Base-by-base conservation (phyloP, 2,113 vertebrate genomes). In the Romanogobio albipinnatus region DNA sequence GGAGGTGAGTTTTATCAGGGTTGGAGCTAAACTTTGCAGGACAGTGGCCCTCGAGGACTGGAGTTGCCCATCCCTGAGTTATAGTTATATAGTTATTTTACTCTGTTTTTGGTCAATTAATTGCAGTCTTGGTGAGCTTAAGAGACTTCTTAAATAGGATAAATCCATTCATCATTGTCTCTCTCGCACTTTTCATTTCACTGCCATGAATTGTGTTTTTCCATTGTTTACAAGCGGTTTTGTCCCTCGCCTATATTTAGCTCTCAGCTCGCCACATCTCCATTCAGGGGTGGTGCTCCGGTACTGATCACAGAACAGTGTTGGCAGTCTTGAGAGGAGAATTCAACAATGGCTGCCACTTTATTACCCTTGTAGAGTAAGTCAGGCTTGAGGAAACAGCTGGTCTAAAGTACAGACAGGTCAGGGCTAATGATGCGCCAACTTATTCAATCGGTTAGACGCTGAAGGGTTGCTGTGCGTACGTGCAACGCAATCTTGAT, bases 391-490 rank as follows among this genome's bases (percentile, higher is more conserved):
- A 33, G 53, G 80, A 78, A 76, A 81, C 36, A 64, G 53, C 66
- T 80, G 79, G 79, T 49, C 14, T 81, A 33, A 79, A 33, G 78
- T 49, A 22, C 59, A 66, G 17, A 61, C 36, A 9, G 77, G n/a
- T 62, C 39, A 45, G 36, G 39, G n/a, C 13, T 80, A 85, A 59
- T 79, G 74, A 85, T n/a, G 71, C 53, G 10, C 66, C 39, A 17
- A 43, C 43, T 80, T 62, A 71, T 75, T 74, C 59, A 70, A n/a
- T 74, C 43, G 10, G 70, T 8, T 15, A 74, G 10, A 47, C 3
- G 0, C 10, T 47, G 0, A 73, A 4, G 29, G 5, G 87, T 90
- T 92, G 84, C 94, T 87, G 83, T 93, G 88, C 90, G 87, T 93
- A 92, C 91, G 58, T 74, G 51, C 45, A 13, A 51, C 17, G 79